Percentiles rank a stretch among this genome's conserved stretches.
phyloP scores from a whole-genome alignment of 1,140 invertebrate genomes.

The Venustaconcha ellipsiformis region DNA sequence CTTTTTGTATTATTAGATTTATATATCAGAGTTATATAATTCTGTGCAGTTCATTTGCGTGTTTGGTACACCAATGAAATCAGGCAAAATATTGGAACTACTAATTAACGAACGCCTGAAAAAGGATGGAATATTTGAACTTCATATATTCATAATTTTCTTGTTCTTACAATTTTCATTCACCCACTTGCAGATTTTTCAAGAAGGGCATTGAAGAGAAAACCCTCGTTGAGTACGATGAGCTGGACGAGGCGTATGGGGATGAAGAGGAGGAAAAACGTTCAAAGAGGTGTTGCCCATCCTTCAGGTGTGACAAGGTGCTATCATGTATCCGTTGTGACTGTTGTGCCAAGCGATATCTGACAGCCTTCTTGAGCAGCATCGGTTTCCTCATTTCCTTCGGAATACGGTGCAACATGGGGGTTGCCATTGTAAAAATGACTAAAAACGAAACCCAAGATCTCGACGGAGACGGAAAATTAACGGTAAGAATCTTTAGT shows the following conservation, averaged over 20 bases:
- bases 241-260: slow-evolving; percentile 64
- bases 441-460: slow-evolving; percentile 69
- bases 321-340: slow-evolving; percentile 39
- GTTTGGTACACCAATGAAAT: no score
- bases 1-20: no score
- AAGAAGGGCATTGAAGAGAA: slow-evolving; percentile 66
- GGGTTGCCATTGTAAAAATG: slow-evolving; percentile 90
- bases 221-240: slow-evolving; percentile 66
- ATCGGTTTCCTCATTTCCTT: slow-evolving; percentile 70
- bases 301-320: slow-evolving; percentile 31
- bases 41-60: no score
- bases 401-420: slow-evolving; percentile 84
- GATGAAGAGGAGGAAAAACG: slow-evolving; percentile 52
- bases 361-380: slow-evolving; percentile 63
- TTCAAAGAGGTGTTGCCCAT: slow-evolving; percentile 12
- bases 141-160: no score
- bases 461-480: slow-evolving; percentile 42
- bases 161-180: not conserved
- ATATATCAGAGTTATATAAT: no score
- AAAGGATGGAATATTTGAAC: no score
- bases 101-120: no score
- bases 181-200: slow-evolving; percentile 53
- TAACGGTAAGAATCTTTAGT: slow-evolving; percentile 38
- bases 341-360: slow-evolving; percentile 58
- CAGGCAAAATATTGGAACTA: no score